Conservation (phyloP, 2,797 vertebrate genomes). For the Dipus sagitta region DNA sequence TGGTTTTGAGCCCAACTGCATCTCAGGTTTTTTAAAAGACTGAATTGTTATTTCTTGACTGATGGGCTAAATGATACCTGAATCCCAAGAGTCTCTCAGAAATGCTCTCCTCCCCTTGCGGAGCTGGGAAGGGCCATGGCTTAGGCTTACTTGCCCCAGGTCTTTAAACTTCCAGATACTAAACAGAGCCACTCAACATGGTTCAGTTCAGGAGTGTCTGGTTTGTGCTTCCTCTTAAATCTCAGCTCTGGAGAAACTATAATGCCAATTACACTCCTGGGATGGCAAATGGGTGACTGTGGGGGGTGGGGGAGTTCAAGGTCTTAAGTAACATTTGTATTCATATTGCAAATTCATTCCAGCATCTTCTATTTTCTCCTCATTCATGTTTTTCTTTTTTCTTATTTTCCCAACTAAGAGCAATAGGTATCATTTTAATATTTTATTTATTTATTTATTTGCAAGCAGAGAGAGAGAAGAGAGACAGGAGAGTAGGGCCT, state of each 20-base stretch:
- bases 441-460: too few species aligned
- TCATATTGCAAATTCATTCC: background rate
- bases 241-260: too few species aligned
- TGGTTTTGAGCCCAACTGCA: background rate
- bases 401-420: background rate
- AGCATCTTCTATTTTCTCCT: background rate
- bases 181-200: background rate
- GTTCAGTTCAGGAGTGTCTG: background rate
- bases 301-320: background rate
- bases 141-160: background rate
- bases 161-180: background rate
- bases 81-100: background rate
- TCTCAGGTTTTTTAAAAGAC: background rate
- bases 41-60: background rate
- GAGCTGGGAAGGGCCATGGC: background rate
- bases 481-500: too few species aligned
- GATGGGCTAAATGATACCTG: background rate
- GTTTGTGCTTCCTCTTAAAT: background rate
- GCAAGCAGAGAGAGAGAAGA: too few species aligned
- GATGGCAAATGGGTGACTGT: accelerated
- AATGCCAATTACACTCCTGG: too few species aligned
- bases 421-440: background rate
- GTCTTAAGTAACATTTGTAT: background rate
- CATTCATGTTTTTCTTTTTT: background rate
- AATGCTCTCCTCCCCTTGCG: background rate